Percentiles rank a stretch among this genome's conserved stretches.
Evolutionary conservation across 1,140 invertebrate genomes (phyloP).

Genomic region (Homarus americanus): DNA sequence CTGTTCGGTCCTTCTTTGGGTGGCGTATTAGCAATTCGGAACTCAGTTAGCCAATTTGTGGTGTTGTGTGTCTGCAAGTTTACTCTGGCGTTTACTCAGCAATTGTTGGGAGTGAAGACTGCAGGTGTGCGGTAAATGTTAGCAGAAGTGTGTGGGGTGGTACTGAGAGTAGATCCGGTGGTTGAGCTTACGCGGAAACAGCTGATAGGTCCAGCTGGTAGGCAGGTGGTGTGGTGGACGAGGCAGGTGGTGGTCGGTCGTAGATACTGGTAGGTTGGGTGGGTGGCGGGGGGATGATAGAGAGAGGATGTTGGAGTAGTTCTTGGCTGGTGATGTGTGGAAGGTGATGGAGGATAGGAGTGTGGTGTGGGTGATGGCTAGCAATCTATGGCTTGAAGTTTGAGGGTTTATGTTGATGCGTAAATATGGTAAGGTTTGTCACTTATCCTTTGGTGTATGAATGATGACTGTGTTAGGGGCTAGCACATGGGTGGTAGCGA

Average conservation of each 20-base stretch:
- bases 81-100: too few species aligned
- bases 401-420: not conserved
- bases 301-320: not conserved
- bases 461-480: too few species aligned
- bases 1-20: too few species aligned
- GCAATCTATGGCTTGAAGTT: not conserved
- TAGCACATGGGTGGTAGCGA: too few species aligned
- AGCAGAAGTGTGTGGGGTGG: not conserved
- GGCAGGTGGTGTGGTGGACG: not conserved
- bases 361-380: not conserved
- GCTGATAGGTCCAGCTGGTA: not conserved
- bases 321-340: not conserved
- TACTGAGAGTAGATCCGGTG: not conserved
- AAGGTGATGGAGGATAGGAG: not conserved
- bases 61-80: too few species aligned
- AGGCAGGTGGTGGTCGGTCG: not conserved
- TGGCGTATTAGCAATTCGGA: too few species aligned
- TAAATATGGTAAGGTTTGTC: too few species aligned
- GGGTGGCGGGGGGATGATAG: not conserved
- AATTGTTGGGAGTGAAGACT: too few species aligned
- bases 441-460: too few species aligned
- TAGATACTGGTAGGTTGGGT: not conserved
- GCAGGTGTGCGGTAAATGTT: too few species aligned
- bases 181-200: not conserved
- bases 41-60: too few species aligned